Percentiles rank a stretch among this genome's conserved stretches.
Conservation (phyloP, 2,888 invertebrate genomes). For the Lacanobia oleracea region DNA sequence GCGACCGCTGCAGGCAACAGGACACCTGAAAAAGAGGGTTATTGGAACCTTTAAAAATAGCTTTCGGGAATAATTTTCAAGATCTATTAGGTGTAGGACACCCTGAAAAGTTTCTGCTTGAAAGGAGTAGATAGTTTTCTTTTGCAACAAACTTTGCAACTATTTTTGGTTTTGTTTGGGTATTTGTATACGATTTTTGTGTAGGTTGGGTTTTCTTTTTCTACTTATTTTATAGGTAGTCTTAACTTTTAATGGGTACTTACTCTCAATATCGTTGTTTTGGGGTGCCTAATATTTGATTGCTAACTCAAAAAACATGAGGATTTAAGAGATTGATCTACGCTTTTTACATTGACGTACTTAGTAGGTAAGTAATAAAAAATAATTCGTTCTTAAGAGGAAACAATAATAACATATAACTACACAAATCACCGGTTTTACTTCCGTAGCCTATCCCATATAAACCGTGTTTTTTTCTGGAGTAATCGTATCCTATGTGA, state of each 20-base stretch:
- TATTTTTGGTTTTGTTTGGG: neutral
- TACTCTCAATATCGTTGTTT: neutral
- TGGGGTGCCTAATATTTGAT: neutral
- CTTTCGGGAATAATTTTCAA: neutral
- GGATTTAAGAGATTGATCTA: neutral
- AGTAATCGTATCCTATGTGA: neutral
- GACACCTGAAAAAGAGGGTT: conserved; percentile 11
- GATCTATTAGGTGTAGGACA: neutral
- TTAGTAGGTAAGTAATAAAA: neutral
- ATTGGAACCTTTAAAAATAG: neutral
- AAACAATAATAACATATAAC: neutral
- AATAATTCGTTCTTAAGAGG: conserved; percentile 1
- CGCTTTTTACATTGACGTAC: neutral
- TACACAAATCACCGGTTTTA: neutral
- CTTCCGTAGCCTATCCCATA: neutral
- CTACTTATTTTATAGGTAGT: neutral
- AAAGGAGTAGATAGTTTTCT: neutral
- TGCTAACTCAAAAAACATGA: neutral
- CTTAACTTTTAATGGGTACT: too few relatives aligned
- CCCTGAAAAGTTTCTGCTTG: neutral
- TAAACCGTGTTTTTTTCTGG: neutral
- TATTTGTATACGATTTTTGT: neutral
- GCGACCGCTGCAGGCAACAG: conserved; percentile 45
- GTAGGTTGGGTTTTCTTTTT: too few relatives aligned
- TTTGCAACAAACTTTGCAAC: neutral